Percentiles rank a stretch among this genome's conserved stretches.
phyloP scores from a whole-genome alignment of 2,888 invertebrate species.

The Limnephilus rhombicus region DNA sequence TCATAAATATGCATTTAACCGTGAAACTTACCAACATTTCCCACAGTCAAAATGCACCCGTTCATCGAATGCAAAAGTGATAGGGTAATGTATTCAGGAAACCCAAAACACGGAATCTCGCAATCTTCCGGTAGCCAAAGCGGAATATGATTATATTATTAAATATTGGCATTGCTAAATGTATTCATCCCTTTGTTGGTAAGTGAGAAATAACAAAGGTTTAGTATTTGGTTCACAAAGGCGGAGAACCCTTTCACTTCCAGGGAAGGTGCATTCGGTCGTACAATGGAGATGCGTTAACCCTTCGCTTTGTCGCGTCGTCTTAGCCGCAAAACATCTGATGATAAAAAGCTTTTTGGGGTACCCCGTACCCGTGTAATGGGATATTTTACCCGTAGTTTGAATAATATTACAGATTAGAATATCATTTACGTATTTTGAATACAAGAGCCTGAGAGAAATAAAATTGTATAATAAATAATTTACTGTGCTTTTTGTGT shows the following conservation, averaged over 20 bases:
- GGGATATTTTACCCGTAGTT: slow-evolving; percentile 18
- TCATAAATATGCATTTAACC: slow-evolving; percentile 57
- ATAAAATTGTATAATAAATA: no score
- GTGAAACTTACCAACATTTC: slow-evolving; percentile 56
- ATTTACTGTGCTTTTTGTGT: background rate
- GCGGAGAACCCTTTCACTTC: slow-evolving; percentile 7
- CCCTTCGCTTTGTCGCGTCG: slow-evolving; percentile 51
- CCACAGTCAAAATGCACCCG: slow-evolving; percentile 62
- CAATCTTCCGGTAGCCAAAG: slow-evolving; percentile 6
- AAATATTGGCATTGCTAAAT: slow-evolving; percentile 60
- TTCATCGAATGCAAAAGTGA: slow-evolving; percentile 50
- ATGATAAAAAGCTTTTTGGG: background rate
- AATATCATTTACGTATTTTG: background rate
- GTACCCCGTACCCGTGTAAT: slow-evolving; percentile 15
- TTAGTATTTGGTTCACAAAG: slow-evolving; percentile 28
- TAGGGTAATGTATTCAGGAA: slow-evolving; percentile 49
- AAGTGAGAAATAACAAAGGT: slow-evolving; percentile 61
- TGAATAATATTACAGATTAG: background rate
- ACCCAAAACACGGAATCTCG: slow-evolving; percentile 4
- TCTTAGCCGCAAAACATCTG: slow-evolving; percentile 53
- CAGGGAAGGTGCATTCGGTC: slow-evolving; percentile 40
- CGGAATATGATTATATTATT: slow-evolving; percentile 55
- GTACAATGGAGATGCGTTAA: slow-evolving; percentile 30
- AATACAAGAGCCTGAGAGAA: background rate
- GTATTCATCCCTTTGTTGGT: slow-evolving; percentile 62